These are phyloP conservation scores for Malthinus flaveolus DNA, from an alignment of 2,888 invertebrate species.

Conservation along the genomic window DNA sequence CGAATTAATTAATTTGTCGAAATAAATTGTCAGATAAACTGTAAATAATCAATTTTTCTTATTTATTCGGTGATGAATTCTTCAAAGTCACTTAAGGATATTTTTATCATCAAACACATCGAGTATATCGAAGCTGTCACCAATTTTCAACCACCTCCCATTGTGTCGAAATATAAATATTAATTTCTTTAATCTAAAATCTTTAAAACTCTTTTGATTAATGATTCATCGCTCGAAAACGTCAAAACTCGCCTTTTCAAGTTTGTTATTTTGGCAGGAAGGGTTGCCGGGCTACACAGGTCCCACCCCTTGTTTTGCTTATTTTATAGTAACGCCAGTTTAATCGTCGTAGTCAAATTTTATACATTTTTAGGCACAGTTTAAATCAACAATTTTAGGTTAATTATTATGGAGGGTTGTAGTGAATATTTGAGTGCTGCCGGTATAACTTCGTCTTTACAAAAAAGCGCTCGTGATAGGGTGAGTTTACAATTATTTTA, in stretches of 20 bases:
- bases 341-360: conserved; percentile 3
- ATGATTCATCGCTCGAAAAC: neutral
- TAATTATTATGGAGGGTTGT: conserved; percentile 19
- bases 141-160: too few species aligned
- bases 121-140: too few species aligned
- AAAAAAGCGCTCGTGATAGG: conserved; percentile 16
- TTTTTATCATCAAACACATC: too few species aligned
- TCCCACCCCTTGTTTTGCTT: neutral
- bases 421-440: conserved; percentile 16
- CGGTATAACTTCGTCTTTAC: conserved; percentile 12
- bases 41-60: too few species aligned
- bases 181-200: too few species aligned
- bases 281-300: conserved; percentile 9
- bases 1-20: too few species aligned
- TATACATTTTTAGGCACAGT: neutral
- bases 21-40: too few species aligned
- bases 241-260: neutral
- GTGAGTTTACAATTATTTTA: conserved; percentile 8
- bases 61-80: too few species aligned
- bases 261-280: conserved; percentile 1
- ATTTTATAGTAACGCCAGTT: neutral
- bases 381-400: neutral
- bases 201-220: neutral
- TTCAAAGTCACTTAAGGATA: too few species aligned
- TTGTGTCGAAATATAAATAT: too few species aligned